These are phyloP conservation scores for Phaethon lepturus DNA, from an alignment of 2,113 vertebrate species.

Conservation along the genomic window DNA sequence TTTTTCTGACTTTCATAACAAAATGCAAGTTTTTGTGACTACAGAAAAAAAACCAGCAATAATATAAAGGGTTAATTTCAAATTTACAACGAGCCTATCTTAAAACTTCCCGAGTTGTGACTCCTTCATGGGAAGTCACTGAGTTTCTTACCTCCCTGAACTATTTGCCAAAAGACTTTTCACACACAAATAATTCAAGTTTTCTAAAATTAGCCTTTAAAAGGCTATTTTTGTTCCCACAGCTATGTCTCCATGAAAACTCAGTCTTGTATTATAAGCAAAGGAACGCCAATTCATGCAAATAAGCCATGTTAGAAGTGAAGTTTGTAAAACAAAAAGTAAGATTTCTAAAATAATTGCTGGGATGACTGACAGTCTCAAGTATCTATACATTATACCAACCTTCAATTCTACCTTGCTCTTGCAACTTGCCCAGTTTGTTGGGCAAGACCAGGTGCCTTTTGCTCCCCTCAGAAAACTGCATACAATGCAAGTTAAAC, in stretches of 20 bases:
- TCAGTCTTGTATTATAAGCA: not conserved
- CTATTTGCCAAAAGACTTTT: not conserved
- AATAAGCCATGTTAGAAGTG: not conserved
- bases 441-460: not conserved
- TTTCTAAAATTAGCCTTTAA: conserved; percentile 20
- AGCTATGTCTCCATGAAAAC: not conserved
- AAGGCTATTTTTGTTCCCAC: not conserved
- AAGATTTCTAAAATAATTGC: not conserved
- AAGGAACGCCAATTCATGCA: not conserved
- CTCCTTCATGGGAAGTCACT: not conserved
- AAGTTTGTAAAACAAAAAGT: not conserved
- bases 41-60: not conserved
- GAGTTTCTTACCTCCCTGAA: not conserved
- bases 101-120: not conserved
- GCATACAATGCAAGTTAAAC: not conserved
- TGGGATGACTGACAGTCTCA: not conserved
- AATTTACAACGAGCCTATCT: not conserved
- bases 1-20: not conserved
- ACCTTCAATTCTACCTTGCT: not conserved
- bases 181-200: not conserved
- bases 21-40: not conserved
- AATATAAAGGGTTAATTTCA: not conserved
- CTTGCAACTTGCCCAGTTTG: not conserved
- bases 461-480: not conserved
- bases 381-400: not conserved